These are phyloP conservation scores for Camarhynchus parvulus DNA, from an alignment of 2,113 vertebrate species.

Conservation along the genomic window DNA sequence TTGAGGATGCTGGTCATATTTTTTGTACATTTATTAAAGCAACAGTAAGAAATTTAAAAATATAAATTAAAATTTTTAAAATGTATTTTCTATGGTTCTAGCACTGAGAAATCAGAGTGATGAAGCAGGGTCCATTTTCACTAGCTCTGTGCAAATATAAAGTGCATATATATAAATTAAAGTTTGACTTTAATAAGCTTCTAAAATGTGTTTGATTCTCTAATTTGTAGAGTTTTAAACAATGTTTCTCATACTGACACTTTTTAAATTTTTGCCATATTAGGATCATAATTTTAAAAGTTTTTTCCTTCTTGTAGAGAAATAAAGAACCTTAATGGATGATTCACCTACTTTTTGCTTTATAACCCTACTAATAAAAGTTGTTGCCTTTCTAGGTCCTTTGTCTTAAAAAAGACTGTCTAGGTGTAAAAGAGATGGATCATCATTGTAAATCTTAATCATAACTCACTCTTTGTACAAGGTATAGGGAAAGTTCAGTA, in stretches of 20 bases:
- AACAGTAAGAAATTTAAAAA: background rate
- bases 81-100: background rate
- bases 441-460: background rate
- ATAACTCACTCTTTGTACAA: background rate
- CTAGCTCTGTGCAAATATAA: background rate
- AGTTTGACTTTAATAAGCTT: background rate
- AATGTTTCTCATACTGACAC: background rate
- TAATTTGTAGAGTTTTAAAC: background rate
- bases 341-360: background rate
- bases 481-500: background rate
- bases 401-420: background rate
- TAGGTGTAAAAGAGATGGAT: background rate
- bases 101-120: background rate
- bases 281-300: background rate
- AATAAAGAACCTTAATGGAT: background rate
- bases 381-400: background rate
- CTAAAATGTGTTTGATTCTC: background rate
- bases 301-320: background rate
- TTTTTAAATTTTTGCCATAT: background rate
- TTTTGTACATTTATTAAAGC: background rate
- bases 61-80: fast-evolving
- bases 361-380: background rate
- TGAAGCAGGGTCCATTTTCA: background rate
- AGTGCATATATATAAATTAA: background rate
- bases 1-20: background rate